Evolutionary conservation across 2,113 vertebrate genomes (phyloP).

Genomic region (Phrynocephalus versicolor): DNA sequence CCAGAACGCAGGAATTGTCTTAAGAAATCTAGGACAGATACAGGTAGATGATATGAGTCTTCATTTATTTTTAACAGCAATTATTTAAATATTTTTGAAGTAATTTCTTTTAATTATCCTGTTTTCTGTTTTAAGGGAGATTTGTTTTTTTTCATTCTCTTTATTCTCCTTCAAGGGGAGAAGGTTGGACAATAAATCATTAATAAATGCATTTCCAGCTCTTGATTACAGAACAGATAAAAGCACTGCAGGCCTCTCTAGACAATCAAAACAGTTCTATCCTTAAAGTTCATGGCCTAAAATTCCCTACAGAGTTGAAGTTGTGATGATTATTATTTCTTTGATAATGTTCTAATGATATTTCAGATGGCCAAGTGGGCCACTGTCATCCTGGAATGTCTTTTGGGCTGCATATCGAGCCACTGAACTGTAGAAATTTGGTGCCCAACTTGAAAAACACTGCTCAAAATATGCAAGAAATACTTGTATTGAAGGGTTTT

Average conservation of each 20-base stretch:
- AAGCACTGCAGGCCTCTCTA: background rate
- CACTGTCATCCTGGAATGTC: too few relatives aligned
- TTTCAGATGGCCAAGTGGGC: too few relatives aligned
- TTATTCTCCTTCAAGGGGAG: background rate
- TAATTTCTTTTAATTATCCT: background rate
- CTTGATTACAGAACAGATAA: background rate
- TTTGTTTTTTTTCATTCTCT: background rate
- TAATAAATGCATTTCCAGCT: too few relatives aligned
- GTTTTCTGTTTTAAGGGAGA: too few relatives aligned
- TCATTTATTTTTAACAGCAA: too few relatives aligned
- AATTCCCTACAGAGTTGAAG: background rate
- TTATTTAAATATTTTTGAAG: background rate
- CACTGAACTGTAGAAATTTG: too few relatives aligned
- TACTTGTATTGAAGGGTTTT: too few relatives aligned
- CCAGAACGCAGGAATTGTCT: background rate
- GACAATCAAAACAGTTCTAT: background rate
- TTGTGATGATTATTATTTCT: background rate
- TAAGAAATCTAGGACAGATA: background rate
- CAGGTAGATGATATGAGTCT: background rate
- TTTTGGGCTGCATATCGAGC: too few relatives aligned
- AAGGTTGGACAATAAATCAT: too few relatives aligned
- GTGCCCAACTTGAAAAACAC: too few relatives aligned
- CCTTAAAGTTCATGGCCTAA: background rate
- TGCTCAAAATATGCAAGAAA: too few relatives aligned
- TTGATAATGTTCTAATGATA: background rate